Evolutionary conservation across 1,140 invertebrate genomes (phyloP).

Genomic region (Solenopsis invicta): DNA sequence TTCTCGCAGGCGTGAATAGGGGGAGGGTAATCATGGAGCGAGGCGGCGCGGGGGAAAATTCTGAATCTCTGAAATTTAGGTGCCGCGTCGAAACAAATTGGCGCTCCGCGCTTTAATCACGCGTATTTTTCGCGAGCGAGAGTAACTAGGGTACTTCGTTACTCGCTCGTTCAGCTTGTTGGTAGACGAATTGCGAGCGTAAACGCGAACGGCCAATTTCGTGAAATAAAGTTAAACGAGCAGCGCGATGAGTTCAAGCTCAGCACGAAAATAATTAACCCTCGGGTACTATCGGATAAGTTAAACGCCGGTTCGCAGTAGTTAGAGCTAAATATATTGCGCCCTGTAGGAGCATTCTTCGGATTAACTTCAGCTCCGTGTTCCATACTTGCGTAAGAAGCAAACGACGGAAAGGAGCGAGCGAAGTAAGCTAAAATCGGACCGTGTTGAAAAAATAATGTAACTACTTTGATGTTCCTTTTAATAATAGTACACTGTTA

Average conservation of each 20-base stretch:
- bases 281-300: slow-evolving; percentile 39
- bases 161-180: slow-evolving; percentile 43
- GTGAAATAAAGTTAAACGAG: slow-evolving; percentile 55
- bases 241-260: slow-evolving; percentile 47
- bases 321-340: slow-evolving; percentile 48
- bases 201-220: slow-evolving; percentile 47
- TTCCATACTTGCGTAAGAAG: neutral
- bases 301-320: slow-evolving; percentile 35
- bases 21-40: neutral
- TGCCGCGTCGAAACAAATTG: neutral
- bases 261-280: slow-evolving; percentile 53
- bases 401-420: slow-evolving; percentile 4
- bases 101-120: neutral
- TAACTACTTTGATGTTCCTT: neutral
- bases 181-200: slow-evolving; percentile 43
- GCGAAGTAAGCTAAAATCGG: neutral
- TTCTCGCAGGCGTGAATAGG: neutral
- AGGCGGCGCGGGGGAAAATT: neutral
- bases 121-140: slow-evolving; percentile 14
- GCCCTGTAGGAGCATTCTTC: slow-evolving; percentile 23
- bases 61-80: slow-evolving; percentile 20
- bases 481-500: neutral
- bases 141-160: slow-evolving; percentile 40
- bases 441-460: neutral
- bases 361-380: slow-evolving; percentile 40